Evolutionary conservation across 2,888 invertebrate species (phyloP).

Genomic region (Epinotia ramella): DNA sequence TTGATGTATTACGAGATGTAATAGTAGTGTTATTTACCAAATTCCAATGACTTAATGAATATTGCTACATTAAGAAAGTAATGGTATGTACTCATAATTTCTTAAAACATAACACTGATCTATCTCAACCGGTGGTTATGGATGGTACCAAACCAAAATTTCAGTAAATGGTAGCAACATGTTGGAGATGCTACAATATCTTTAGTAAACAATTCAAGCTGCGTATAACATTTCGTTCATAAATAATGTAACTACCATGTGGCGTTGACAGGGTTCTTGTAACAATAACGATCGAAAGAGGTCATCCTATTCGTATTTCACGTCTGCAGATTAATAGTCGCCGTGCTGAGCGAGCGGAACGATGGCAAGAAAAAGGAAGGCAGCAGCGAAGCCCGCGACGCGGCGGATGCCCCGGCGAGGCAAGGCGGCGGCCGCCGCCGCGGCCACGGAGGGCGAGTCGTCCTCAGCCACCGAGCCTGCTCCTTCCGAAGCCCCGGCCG

Average conservation of each 20-base stretch:
- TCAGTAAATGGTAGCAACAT: conserved; percentile 20
- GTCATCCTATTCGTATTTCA: conserved; percentile 62
- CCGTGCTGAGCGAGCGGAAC: conserved; percentile 54
- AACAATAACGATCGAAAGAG: conserved; percentile 70
- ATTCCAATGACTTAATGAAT: conserved; percentile 53
- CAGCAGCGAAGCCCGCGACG: conserved; percentile 65
- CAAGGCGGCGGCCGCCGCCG: conserved; percentile 62
- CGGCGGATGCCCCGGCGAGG: conserved; percentile 74
- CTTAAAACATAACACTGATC: conserved; percentile 28
- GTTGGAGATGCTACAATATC: conserved; percentile 10
- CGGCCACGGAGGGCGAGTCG: conserved; percentile 62
- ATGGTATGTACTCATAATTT: conserved; percentile 65
- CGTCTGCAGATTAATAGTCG: conserved; percentile 67
- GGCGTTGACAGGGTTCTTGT: conserved; percentile 67
- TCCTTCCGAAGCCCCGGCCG: conserved; percentile 47
- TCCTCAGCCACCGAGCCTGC: conserved; percentile 52
- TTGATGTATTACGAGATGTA: conserved; percentile 56
- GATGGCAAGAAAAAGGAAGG: conserved; percentile 80
- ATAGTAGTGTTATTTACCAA: conserved; percentile 47
- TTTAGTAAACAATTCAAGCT: conserved; percentile 8
- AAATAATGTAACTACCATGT: conserved; percentile 59
- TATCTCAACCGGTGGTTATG: conserved; percentile 69
- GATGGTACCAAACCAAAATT: conserved; percentile 52
- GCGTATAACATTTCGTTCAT: conserved; percentile 12
- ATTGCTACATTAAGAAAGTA: conserved; percentile 59